A percentile compares a stretch with the other conserved stretches of the same genome.
Evolutionary conservation across 2,113 vertebrate species (phyloP).

Genomic region (Carollia perspicillata): DNA sequence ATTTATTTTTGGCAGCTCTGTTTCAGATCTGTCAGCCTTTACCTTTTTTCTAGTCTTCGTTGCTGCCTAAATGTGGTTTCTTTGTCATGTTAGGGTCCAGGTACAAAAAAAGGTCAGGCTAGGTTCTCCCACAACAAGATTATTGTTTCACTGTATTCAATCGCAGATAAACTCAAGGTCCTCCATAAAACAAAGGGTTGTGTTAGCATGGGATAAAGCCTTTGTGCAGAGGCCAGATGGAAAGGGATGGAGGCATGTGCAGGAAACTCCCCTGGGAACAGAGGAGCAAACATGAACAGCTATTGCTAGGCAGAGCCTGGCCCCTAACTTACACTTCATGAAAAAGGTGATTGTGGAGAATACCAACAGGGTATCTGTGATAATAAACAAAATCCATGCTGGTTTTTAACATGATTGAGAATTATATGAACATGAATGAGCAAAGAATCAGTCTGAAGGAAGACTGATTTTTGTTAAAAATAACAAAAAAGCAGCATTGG

Average conservation of each 20-base stretch:
- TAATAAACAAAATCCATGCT: not conserved
- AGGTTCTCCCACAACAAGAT: slow-evolving; percentile 18
- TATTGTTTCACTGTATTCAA: slow-evolving; percentile 46
- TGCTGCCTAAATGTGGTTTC: slow-evolving; percentile 19
- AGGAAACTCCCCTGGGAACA: slow-evolving; percentile 59
- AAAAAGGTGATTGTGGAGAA: slow-evolving; percentile 19
- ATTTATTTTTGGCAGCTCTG: not conserved
- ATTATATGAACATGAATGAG: not conserved
- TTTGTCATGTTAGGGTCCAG: slow-evolving; percentile 18
- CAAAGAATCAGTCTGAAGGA: not conserved
- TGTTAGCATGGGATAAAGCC: slow-evolving; percentile 47
- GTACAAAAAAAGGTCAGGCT: not conserved
- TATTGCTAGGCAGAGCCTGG: slow-evolving; percentile 57
- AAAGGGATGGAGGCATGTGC: slow-evolving; percentile 59
- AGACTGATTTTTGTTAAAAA: too few relatives aligned
- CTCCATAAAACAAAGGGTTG: slow-evolving; percentile 70
- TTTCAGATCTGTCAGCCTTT: slow-evolving; percentile 32
- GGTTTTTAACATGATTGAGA: not conserved
- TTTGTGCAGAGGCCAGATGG: slow-evolving; percentile 75
- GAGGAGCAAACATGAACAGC: slow-evolving; percentile 17
- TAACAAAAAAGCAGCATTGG: not conserved
- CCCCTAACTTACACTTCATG: slow-evolving; percentile 22
- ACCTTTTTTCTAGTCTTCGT: slow-evolving; percentile 66
- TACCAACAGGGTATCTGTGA: not conserved
- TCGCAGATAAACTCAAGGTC: slow-evolving; percentile 58